Conservation (phyloP, 2,888 invertebrate genomes). For the Hybos culiciformis region DNA sequence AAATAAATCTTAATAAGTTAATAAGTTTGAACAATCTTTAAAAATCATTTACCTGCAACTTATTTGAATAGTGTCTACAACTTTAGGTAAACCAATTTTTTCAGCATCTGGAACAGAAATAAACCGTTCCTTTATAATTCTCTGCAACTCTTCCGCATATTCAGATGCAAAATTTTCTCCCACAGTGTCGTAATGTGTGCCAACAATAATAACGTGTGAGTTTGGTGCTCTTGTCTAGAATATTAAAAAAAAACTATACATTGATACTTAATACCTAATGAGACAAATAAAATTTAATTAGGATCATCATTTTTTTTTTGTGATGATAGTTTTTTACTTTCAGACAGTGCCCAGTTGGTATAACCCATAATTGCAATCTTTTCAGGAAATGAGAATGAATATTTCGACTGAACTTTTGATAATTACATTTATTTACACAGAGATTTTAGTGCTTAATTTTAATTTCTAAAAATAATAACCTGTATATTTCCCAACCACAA, state of each 20-base stretch:
- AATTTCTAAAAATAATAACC: too few species aligned
- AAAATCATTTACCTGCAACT: constrained; percentile 47
- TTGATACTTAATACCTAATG: background rate
- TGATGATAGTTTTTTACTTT: too few species aligned
- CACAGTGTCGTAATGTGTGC: constrained; percentile 87
- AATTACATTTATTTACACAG: too few species aligned
- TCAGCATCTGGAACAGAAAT: constrained; percentile 92
- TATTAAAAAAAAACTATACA: background rate
- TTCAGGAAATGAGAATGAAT: too few species aligned
- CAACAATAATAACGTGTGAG: constrained; percentile 90
- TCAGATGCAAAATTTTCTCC: constrained; percentile 33
- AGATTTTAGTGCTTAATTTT: too few species aligned
- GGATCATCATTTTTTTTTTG: too few species aligned
- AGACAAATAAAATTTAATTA: too few species aligned
- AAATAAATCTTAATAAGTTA: too few species aligned
- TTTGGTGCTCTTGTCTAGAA: constrained; percentile 75
- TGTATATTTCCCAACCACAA: constrained; percentile 95
- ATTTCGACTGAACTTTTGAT: too few species aligned
- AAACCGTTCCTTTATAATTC: constrained; percentile 72
- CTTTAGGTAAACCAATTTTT: constrained; percentile 86
- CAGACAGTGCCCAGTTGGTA: too few species aligned
- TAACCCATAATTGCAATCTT: too few species aligned
- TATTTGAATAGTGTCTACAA: constrained; percentile 85
- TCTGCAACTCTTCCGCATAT: constrained; percentile 64
- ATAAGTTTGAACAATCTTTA: too few species aligned